Percentiles rank a stretch among this genome's conserved stretches.
Evolutionary conservation across 2,113 vertebrate genomes (phyloP).

Genomic region (Pollachius pollachius): DNA sequence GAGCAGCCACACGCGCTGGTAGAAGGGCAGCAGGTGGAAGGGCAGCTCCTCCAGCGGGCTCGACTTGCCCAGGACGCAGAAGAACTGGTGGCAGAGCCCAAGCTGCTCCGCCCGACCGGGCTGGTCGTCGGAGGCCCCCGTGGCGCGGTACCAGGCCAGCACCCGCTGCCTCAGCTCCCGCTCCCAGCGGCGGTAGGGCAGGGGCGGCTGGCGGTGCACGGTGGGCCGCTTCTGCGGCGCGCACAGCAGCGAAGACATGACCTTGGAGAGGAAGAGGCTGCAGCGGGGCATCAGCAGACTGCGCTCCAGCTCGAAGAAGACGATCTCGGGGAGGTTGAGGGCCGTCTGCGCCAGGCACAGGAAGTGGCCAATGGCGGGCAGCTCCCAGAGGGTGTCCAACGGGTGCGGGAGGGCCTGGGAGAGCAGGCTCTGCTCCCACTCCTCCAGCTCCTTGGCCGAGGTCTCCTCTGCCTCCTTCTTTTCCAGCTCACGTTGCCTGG

Average conservation of each 20-base stretch:
- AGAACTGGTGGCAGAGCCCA: slow-evolving; percentile 90
- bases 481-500: slow-evolving; percentile 91
- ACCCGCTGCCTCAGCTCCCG: slow-evolving; percentile 87
- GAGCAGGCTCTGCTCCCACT: slow-evolving; percentile 89
- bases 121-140: slow-evolving; percentile 82
- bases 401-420: slow-evolving; percentile 82
- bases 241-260: slow-evolving; percentile 94
- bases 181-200: slow-evolving; percentile 92
- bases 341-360: slow-evolving; percentile 94
- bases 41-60: slow-evolving; percentile 87
- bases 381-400: slow-evolving; percentile 92
- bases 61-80: slow-evolving; percentile 83
- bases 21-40: slow-evolving; percentile 90
- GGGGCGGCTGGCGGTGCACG: slow-evolving; percentile 84
- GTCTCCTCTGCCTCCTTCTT: slow-evolving; percentile 94
- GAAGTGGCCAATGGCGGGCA: slow-evolving; percentile 96
- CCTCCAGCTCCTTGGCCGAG: slow-evolving; percentile 91
- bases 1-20: slow-evolving; percentile 92
- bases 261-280: slow-evolving; percentile 89
- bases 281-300: slow-evolving; percentile 96
- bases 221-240: slow-evolving; percentile 84
- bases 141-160: slow-evolving; percentile 84
- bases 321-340: slow-evolving; percentile 94
- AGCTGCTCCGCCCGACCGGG: slow-evolving; percentile 83
- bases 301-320: slow-evolving; percentile 95